Percentiles rank a stretch among this genome's conserved stretches.
Conservation (phyloP, 2,797 vertebrate species). For the Epinephelus awoara region DNA sequence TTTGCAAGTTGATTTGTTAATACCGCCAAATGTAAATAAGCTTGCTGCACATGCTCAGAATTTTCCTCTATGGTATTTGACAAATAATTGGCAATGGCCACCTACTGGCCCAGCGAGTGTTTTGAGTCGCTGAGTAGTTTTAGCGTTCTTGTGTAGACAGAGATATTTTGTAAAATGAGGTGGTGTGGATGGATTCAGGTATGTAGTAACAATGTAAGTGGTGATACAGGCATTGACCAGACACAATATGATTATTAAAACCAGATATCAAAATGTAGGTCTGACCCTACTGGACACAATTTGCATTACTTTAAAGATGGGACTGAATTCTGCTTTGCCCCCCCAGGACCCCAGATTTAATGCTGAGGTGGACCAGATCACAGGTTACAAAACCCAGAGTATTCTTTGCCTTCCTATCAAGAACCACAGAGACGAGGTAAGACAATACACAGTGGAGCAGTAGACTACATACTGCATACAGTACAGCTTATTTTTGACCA, state of each 20-base stretch:
- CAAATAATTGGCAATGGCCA: no score
- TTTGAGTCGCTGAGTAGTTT: no score
- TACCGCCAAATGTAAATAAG: no score
- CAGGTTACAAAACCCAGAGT: slow-evolving; percentile 97
- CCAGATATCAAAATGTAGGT: background rate
- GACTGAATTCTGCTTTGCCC: background rate
- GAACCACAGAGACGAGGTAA: slow-evolving; percentile 97
- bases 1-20: no score
- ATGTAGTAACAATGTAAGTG: background rate
- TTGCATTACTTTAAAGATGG: background rate
- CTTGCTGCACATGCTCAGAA: no score
- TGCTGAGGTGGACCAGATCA: slow-evolving; percentile 97
- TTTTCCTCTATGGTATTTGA: no score
- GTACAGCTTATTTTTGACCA: background rate
- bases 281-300: background rate
- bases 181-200: no score
- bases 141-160: no score
- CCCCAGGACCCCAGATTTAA: slow-evolving; percentile 95
- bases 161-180: no score
- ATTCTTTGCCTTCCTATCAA: slow-evolving; percentile 99
- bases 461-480: background rate
- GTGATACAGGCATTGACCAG: background rate
- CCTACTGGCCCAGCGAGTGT: no score
- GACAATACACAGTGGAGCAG: background rate
- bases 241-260: background rate